These are phyloP conservation scores for Hydropsyche betteni DNA, from an alignment of 2,888 invertebrate genomes.

Conservation along the genomic window DNA sequence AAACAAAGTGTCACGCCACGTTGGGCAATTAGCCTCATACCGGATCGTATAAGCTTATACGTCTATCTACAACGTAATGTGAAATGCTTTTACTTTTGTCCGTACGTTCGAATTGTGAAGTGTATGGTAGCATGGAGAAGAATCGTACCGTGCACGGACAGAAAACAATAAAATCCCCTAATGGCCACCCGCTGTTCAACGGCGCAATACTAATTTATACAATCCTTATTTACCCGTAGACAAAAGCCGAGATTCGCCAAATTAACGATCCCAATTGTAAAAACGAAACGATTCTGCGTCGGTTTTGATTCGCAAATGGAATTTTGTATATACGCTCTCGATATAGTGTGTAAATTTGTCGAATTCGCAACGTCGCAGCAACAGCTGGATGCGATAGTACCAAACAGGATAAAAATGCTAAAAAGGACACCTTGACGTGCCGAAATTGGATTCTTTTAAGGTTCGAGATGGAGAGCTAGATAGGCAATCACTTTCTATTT, in stretches of 20 bases:
- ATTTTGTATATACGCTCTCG: not conserved
- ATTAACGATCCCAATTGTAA: not conserved
- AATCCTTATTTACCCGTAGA: not conserved
- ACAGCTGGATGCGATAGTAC: slow-evolving; percentile 1
- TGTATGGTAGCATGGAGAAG: too few species aligned
- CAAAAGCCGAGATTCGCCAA: not conserved
- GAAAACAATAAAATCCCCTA: slow-evolving; percentile 11
- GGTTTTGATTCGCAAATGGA: not conserved
- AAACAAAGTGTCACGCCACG: slow-evolving; percentile 35
- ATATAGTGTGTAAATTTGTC: not conserved
- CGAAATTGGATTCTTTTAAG: not conserved
- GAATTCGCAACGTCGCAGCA: not conserved
- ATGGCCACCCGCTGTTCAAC: not conserved
- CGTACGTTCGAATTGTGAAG: too few species aligned
- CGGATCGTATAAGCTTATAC: not conserved
- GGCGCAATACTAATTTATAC: slow-evolving; percentile 6
- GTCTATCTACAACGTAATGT: too few species aligned
- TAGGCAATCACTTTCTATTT: too few species aligned
- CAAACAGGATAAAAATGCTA: slow-evolving; percentile 2
- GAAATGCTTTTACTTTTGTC: too few species aligned
- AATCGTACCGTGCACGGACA: too few species aligned
- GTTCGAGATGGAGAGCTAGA: not conserved
- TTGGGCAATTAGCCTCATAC: slow-evolving; percentile 34
- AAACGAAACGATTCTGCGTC: not conserved
- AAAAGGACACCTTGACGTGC: not conserved